Evolutionary conservation across 30 jellyfish, hydroid and myxozoan genomes (phyloP), one percentile per base, ranked within the genome.

Genomic region (Catostylus mosaicus): DNA sequence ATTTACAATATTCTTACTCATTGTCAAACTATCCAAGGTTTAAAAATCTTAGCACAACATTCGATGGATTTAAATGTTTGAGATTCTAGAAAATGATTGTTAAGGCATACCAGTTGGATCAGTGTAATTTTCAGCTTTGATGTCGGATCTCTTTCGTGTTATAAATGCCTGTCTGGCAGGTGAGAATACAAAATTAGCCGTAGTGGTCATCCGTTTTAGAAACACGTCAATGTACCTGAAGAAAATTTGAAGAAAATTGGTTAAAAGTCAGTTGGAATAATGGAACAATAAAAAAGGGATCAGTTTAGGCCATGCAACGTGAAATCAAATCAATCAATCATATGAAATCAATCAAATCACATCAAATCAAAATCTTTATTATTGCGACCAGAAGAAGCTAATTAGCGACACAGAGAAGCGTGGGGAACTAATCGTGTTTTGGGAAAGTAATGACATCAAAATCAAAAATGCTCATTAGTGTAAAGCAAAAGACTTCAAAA

Each of bases 91-190:
- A 68, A 32, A 29, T 20, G 22, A 66, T 69, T n/a, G n/a, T 73
- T 26, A 48, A 50, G 18, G 3, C 81, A 32, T 38, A 88, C 98
- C 98, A 47, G 90, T 47, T 46, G 80, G 73, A 43, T 93, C 98
- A 32, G 98, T 93, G 93, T 93, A 93, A 82, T 93, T 96, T 35
- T 88, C 98, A 9, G 96, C 96, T 78, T 93, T 93, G 24, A 52
- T 71, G 30, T 34, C 23, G 11, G 62, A 19, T 26, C 83, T 70
- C 52, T 80, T 40, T 30, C 93, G 67, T 47, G 78, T 80, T 33
- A 93, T 71, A 67, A 93, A 93, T 0, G 97, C 89, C 37, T 82
- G 91, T 34, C 98, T 88, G 12, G 91, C 84, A 0, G 98, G 98
- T 10, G 98, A 93, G 51, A 60, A 93, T 4, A 86, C 57, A 50